phyloP scores from a whole-genome alignment of 2,113 vertebrate genomes.

The Thalassoma bifasciatum region DNA sequence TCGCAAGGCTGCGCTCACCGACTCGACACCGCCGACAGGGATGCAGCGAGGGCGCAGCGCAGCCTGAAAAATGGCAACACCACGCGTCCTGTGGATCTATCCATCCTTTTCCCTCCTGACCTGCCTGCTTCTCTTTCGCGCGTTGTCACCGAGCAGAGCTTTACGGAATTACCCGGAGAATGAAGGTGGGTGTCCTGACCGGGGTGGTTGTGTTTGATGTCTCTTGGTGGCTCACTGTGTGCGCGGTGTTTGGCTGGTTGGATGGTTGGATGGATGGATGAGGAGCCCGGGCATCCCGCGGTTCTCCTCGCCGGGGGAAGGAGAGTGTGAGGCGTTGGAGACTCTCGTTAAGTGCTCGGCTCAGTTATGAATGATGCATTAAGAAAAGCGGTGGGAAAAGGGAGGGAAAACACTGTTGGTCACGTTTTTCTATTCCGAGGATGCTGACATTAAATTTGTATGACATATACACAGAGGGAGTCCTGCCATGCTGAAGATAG shows the following conservation, averaged over 20 bases:
- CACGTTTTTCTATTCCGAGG: slow-evolving; percentile 74
- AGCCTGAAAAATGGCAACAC: slow-evolving; percentile 86
- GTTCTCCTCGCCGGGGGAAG: slow-evolving; percentile 37
- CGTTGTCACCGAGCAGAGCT: slow-evolving; percentile 67
- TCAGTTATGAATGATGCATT: slow-evolving; percentile 76
- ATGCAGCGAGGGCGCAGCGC: slow-evolving; percentile 85
- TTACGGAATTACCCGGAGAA: slow-evolving; percentile 86
- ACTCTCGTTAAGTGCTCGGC: slow-evolving; percentile 65
- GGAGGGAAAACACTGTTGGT: slow-evolving; percentile 45
- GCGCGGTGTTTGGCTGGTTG: neutral
- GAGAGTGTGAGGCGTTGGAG: slow-evolving; percentile 35
- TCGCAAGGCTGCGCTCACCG: slow-evolving; percentile 76
- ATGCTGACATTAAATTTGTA: slow-evolving; percentile 76
- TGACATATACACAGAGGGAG: slow-evolving; percentile 45
- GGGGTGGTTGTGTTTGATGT: neutral
- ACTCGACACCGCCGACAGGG: slow-evolving; percentile 80
- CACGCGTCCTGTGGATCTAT: slow-evolving; percentile 84
- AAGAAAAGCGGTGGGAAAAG: slow-evolving; percentile 41
- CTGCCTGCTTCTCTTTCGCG: slow-evolving; percentile 71
- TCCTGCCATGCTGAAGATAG: slow-evolving; percentile 41
- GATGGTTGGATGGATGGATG: slow-evolving; percentile 1
- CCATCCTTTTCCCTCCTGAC: slow-evolving; percentile 70
- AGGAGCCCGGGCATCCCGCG: slow-evolving; percentile 41
- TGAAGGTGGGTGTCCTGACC: slow-evolving; percentile 80
- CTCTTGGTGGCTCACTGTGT: neutral